Base-by-base conservation (phyloP, 2,113 vertebrate species). In the Tachuris rubrigastra region DNA sequence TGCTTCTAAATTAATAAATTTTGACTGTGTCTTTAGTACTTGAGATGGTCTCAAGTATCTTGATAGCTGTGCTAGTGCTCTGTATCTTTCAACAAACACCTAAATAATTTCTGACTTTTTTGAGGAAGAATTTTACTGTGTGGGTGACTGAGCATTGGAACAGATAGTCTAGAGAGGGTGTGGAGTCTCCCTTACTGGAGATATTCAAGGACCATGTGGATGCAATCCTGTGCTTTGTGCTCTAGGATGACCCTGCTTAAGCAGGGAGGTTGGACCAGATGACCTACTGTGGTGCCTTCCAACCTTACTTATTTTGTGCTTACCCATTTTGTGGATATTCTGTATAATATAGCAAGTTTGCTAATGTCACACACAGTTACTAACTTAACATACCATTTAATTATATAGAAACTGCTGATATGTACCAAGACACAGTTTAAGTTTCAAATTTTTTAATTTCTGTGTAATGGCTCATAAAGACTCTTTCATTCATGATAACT, bases 101-200 rank as follows among this genome's bases (percentile, higher is more conserved):
- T 66, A 55, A 55, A 53, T 53, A 67, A 39, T 62, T 58, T 91
- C 24, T 66, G 21, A 7, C 9, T 68, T 42, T 30, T 80, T 50
- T 33, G 37, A 44, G 44, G 44, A 37, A 28, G 44, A 28, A 12
- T 12, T 42, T 37, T 44, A 13, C 14, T 0, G 0, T 73, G 18
- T 0, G 0, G 14, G 55, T 62, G 65, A 28, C 14, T 27, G 33
- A 23, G 23, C 9, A 10, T 22, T 28, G 76, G 22, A 35, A 15
- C 42, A 37, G 3, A 3, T 42, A 42, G 9, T 8, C 22, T 25
- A 37, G n/a, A 27, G 58, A 27, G 35, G 4, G 8, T 80, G 75
- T 42, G 85, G 49, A 35, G 21, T 72, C 4, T 87, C 20, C 24
- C 30, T 41, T 16, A 9, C 24, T 41, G 41, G 49, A 9, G 16